Percentiles rank a stretch among this genome's conserved stretches.
These are phyloP conservation scores for Sthenelais limicola DNA, from an alignment of 2,888 invertebrate species.

Conservation along the genomic window DNA sequence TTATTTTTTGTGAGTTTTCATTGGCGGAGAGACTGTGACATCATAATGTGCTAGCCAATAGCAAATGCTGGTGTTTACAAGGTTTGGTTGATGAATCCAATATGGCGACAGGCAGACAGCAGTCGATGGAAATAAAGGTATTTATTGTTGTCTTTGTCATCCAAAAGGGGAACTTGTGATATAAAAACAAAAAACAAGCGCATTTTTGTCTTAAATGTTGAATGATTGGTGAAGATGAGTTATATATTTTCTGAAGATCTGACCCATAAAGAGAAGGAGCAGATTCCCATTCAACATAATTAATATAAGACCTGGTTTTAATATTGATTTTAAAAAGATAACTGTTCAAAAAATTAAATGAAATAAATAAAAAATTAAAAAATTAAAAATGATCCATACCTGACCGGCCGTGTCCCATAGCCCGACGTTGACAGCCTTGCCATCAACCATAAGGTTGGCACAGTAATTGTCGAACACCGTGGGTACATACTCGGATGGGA, in stretches of 20 bases:
- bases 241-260: not conserved
- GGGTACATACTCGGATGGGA: conserved; percentile 66
- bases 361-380: conserved; percentile 1
- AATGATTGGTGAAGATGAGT: too few species aligned
- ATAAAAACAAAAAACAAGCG: too few species aligned
- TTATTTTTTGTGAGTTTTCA: too few species aligned
- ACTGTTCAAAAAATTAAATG: not conserved
- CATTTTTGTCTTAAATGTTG: too few species aligned
- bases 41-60: too few species aligned
- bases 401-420: conserved; percentile 69
- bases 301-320: not conserved
- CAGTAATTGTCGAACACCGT: conserved; percentile 69
- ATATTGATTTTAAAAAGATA: not conserved
- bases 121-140: too few species aligned
- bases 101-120: too few species aligned
- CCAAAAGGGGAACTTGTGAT: too few species aligned
- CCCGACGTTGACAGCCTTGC: conserved; percentile 56
- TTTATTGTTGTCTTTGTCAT: too few species aligned
- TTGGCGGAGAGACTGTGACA: too few species aligned
- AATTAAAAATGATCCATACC: conserved; percentile 50
- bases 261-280: not conserved
- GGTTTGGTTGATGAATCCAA: too few species aligned
- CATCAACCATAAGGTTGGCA: conserved; percentile 60
- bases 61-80: too few species aligned
- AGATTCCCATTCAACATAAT: not conserved